A percentile compares a stretch with the other conserved stretches of the same genome.
Evolutionary conservation across 2,797 vertebrate genomes (phyloP).

Genomic region (Lepidocolaptes lacrymiger): DNA sequence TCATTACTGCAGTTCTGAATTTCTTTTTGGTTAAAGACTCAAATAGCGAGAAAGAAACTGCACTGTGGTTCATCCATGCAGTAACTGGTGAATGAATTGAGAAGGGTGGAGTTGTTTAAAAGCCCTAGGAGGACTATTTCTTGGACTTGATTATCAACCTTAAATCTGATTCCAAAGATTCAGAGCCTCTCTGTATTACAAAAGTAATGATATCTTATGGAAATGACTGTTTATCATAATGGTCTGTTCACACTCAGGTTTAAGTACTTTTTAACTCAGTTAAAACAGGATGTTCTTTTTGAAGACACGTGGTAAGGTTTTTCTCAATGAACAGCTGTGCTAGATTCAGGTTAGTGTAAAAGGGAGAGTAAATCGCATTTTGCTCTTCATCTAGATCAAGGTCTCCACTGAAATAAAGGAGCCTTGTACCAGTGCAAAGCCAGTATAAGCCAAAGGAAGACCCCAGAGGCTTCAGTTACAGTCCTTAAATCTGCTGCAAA

Average conservation of each 20-base stretch:
- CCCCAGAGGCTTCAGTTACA: background rate
- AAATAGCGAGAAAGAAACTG: background rate
- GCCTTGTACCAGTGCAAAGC: background rate
- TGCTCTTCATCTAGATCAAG: background rate
- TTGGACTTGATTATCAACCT: slow-evolving; percentile 15
- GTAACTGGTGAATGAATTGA: slow-evolving; percentile 13
- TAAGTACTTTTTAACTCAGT: background rate
- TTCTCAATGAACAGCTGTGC: background rate
- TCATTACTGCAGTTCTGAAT: background rate
- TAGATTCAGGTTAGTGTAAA: background rate
- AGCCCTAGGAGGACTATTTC: background rate
- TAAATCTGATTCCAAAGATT: background rate
- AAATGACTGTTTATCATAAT: background rate
- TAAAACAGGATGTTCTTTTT: background rate
- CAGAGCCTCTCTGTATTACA: background rate
- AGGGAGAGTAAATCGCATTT: background rate
- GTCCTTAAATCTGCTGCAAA: background rate
- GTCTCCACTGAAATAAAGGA: background rate
- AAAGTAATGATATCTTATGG: background rate
- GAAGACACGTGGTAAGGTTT: background rate
- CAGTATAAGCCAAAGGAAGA: background rate
- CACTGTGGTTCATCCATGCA: background rate
- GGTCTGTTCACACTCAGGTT: background rate
- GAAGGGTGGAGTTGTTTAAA: slow-evolving; percentile 21
- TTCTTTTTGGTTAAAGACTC: background rate